These are phyloP conservation scores for Rhegmatorhina hoffmannsi DNA, from an alignment of 2,113 vertebrate genomes.

Conservation along the genomic window DNA sequence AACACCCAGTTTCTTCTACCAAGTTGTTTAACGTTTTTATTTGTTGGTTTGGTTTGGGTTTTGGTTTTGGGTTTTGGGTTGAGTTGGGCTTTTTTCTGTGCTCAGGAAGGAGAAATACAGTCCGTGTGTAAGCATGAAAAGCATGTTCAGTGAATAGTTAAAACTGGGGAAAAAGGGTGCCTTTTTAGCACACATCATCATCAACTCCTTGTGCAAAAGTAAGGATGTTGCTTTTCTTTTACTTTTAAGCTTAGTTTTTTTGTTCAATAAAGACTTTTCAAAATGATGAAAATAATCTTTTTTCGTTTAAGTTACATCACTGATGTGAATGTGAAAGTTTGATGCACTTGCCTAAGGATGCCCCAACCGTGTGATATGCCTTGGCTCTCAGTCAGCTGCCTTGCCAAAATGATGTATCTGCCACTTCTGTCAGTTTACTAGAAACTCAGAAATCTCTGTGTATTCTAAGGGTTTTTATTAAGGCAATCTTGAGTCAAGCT, in stretches of 20 bases:
- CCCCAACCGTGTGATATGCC: accelerated
- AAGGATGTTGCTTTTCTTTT: background rate
- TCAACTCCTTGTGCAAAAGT: background rate
- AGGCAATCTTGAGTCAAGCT: background rate
- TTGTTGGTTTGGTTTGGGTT: background rate
- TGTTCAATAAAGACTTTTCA: background rate
- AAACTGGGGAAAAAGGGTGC: background rate
- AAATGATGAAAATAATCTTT: background rate
- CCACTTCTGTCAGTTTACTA: background rate
- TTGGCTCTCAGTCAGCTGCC: background rate
- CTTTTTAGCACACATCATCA: background rate
- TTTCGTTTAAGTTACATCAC: background rate
- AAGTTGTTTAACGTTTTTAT: background rate
- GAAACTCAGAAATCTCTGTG: background rate
- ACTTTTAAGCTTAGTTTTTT: background rate
- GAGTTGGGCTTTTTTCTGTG: background rate
- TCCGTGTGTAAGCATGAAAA: background rate
- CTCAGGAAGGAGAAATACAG: background rate
- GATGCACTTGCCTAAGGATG: background rate
- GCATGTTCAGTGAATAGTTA: background rate
- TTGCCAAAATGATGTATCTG: background rate
- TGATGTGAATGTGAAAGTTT: background rate
- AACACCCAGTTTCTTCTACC: background rate
- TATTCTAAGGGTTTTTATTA: background rate
- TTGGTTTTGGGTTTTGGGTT: background rate